phyloP scores from a whole-genome alignment of 2,888 invertebrate genomes.

The Eristalis pertinax region DNA sequence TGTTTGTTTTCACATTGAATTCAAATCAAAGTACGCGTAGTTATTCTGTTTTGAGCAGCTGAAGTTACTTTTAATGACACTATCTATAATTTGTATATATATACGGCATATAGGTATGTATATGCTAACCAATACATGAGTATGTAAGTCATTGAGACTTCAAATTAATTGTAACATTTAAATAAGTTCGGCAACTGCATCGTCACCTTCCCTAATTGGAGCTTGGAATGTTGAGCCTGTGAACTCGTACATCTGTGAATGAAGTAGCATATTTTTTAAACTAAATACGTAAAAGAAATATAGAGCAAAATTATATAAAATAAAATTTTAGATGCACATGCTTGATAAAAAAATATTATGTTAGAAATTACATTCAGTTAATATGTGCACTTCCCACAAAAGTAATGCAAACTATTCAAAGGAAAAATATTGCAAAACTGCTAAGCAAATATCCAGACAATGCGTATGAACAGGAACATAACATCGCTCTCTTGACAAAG shows the following conservation, averaged over 20 bases:
- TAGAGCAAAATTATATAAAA: too few species aligned
- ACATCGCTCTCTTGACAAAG: too few species aligned
- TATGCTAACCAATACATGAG: conserved; percentile 40
- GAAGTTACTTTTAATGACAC: conserved; percentile 37
- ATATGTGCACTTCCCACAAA: too few species aligned
- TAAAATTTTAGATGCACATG: too few species aligned
- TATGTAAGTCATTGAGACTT: conserved; percentile 55
- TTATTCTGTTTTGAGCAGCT: conserved; percentile 44
- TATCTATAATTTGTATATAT: conserved; percentile 49
- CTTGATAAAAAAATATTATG: too few species aligned
- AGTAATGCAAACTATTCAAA: too few species aligned
- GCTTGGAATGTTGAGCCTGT: conserved; percentile 89
- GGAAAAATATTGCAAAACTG: too few species aligned
- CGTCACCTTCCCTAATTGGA: conserved; percentile 82
- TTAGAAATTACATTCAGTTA: too few species aligned
- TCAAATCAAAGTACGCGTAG: conserved; percentile 41
- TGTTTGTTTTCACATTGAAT: conserved; percentile 46
- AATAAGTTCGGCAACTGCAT: conserved; percentile 81
- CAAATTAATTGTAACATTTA: conserved; percentile 73
- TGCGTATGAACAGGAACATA: too few species aligned
- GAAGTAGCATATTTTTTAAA: background rate
- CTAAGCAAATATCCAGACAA: too few species aligned
- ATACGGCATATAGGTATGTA: conserved; percentile 46
- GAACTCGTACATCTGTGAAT: conserved; percentile 80
- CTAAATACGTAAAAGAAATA: too few species aligned